These are phyloP conservation scores for Pantherophis vulpinus DNA, from an alignment of 2,797 vertebrate species.

Conservation along the genomic window DNA sequence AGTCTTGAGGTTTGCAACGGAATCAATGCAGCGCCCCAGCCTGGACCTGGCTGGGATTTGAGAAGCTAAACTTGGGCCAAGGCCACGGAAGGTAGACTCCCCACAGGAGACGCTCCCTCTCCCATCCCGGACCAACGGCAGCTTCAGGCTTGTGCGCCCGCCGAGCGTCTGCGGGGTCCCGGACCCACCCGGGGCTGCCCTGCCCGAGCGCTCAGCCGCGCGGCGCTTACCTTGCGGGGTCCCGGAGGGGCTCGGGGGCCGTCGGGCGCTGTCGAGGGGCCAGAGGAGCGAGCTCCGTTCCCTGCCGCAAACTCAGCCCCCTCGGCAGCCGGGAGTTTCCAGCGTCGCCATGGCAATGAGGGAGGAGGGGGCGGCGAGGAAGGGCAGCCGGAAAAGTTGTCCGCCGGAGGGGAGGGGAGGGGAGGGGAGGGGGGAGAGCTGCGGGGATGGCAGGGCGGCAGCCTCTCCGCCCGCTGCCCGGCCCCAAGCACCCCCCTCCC, in stretches of 20 bases:
- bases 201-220: not conserved
- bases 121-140: not conserved
- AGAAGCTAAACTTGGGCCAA: not conserved
- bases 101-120: not conserved
- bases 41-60: not conserved
- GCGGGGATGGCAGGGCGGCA: not conserved
- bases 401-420: not conserved
- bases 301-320: slow-evolving; percentile 38
- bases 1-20: not conserved
- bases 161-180: not conserved
- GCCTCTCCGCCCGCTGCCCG: not conserved
- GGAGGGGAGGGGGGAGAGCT: not conserved
- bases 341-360: slow-evolving; percentile 41
- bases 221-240: slow-evolving; percentile 29
- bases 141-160: not conserved
- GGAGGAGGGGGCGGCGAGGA: not conserved
- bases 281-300: not conserved
- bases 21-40: not conserved
- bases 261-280: not conserved
- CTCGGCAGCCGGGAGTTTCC: slow-evolving; percentile 43
- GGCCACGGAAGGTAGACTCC: not conserved
- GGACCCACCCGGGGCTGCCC: not conserved
- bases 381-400: slow-evolving; percentile 24
- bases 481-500: not conserved
- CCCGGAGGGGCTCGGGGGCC: not conserved